Conservation (phyloP, 92 coral and sea anemone species). For the Scolanthus callimorphus region DNA sequence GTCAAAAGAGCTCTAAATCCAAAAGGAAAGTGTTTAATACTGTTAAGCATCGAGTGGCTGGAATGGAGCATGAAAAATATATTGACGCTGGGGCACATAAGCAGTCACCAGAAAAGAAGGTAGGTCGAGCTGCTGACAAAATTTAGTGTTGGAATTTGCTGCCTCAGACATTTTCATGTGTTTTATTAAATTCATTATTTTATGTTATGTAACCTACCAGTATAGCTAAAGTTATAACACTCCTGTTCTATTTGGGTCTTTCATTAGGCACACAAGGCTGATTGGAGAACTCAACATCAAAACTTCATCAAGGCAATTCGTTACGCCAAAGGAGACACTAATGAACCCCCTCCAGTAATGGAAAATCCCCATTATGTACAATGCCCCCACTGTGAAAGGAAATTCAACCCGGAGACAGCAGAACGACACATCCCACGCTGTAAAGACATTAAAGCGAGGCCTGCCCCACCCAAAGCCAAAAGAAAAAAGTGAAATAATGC, state of each 20-base stretch:
- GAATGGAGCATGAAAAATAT: conserved; percentile 79
- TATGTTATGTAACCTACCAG: too few species aligned
- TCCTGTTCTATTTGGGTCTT: too few species aligned
- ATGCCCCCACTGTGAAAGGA: conserved; percentile 89
- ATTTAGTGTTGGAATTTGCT: conserved; percentile 3
- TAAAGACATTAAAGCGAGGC: conserved; percentile 87
- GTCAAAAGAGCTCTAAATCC: conserved; percentile 55
- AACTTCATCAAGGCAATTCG: conserved; percentile 89
- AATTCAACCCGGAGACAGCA: conserved; percentile 84
- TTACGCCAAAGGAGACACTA: conserved; percentile 77
- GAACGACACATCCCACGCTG: conserved; percentile 94
- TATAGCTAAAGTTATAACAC: too few species aligned
- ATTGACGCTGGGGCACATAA: conserved; percentile 50
- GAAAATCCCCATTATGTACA: conserved; percentile 93
- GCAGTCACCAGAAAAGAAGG: conserved; percentile 65
- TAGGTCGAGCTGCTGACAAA: conserved; percentile 3
- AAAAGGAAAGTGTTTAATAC: conserved; percentile 84
- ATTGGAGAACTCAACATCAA: conserved; percentile 87
- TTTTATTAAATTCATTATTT: too few species aligned
- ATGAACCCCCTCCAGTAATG: conserved; percentile 68
- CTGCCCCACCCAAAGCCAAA: conserved; percentile 53
- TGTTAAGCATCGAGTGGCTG: conserved; percentile 71
- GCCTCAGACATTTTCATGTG: too few species aligned
- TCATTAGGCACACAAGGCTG: conserved; percentile 65
- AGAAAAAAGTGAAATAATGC: conserved; percentile 24